Evolutionary conservation across 2,113 vertebrate species (phyloP).

Genomic region (Thunnus maccoyii): DNA sequence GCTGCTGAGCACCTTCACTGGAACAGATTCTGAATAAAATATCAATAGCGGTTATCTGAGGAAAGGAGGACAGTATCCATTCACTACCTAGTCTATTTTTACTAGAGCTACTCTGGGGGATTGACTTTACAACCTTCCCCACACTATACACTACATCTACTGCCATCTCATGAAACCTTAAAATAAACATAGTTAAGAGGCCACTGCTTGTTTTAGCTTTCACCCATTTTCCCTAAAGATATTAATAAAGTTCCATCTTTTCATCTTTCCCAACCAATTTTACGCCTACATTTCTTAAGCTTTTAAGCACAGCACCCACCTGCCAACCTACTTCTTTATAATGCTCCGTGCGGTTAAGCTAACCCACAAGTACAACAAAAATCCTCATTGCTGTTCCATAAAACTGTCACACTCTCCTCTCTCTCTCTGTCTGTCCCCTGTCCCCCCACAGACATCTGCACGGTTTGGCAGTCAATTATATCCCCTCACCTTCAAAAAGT

Average conservation of each 20-base stretch:
- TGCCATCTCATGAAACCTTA: slow-evolving; percentile 29
- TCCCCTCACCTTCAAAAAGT: slow-evolving; percentile 64
- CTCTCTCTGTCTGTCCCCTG: slow-evolving; percentile 8
- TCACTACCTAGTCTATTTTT: slow-evolving; percentile 52
- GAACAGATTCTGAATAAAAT: slow-evolving; percentile 23
- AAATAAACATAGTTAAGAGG: slow-evolving; percentile 50
- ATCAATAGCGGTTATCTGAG: neutral
- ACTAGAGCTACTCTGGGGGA: slow-evolving; percentile 30
- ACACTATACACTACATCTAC: neutral
- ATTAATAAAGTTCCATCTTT: slow-evolving; percentile 15
- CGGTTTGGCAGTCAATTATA: slow-evolving; percentile 72
- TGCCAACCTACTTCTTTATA: slow-evolving; percentile 5
- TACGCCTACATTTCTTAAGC: neutral
- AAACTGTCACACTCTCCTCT: slow-evolving; percentile 59
- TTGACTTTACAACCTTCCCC: slow-evolving; percentile 41
- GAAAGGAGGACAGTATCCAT: slow-evolving; percentile 26
- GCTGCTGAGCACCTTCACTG: neutral
- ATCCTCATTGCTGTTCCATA: slow-evolving; percentile 38
- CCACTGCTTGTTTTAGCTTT: slow-evolving; percentile 43
- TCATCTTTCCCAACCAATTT: slow-evolving; percentile 17
- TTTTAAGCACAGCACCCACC: slow-evolving; percentile 24
- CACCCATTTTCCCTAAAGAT: neutral
- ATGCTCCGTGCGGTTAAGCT: slow-evolving; percentile 4
- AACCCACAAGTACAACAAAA: slow-evolving; percentile 9
- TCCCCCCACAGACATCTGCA: slow-evolving; percentile 60